Conservation (phyloP, 2,113 vertebrate species). For the Ptyas mucosa region DNA sequence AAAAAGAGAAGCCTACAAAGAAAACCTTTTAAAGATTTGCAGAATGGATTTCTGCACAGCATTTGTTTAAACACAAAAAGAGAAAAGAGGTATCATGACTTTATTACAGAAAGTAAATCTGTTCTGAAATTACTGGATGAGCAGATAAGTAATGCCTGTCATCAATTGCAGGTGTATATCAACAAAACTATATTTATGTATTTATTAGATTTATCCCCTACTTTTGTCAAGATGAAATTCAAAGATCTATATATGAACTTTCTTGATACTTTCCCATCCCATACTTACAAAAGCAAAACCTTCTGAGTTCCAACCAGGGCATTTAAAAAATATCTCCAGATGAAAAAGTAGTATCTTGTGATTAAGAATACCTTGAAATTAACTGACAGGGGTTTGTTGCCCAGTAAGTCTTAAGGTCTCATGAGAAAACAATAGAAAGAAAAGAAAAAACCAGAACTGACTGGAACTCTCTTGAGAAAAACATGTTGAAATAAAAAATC, state of each 20-base stretch:
- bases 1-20: background rate
- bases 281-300: background rate
- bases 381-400: background rate
- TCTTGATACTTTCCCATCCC: background rate
- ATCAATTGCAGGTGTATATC: background rate
- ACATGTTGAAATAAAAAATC: background rate
- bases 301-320: background rate
- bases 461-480: background rate
- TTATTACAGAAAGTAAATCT: background rate
- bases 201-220: background rate
- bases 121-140: background rate
- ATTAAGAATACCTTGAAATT: background rate
- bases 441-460: background rate
- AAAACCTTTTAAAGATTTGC: background rate
- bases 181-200: background rate
- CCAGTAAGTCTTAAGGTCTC: background rate
- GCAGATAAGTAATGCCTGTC: background rate
- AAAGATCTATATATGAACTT: background rate
- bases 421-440: background rate
- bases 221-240: background rate
- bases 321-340: background rate
- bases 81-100: background rate
- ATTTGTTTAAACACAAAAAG: background rate
- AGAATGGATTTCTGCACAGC: background rate
- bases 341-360: background rate